Base-by-base conservation (phyloP, 2,113 vertebrate species). In the Isichthys henryi region DNA sequence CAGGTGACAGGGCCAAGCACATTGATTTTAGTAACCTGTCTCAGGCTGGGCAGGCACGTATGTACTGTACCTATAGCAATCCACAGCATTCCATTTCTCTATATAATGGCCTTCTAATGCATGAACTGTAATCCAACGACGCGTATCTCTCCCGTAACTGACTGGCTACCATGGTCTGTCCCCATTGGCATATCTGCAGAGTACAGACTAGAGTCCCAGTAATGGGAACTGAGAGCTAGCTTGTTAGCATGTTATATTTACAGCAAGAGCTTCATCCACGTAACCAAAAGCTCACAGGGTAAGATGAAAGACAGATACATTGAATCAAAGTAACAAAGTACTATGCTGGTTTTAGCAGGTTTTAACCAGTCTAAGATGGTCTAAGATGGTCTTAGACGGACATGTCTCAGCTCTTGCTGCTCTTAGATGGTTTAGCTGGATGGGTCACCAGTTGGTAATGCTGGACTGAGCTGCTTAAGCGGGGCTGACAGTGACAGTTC, bases 101-200 rank as follows among this genome's bases (percentile, higher is more conserved):
- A 15, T 39, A 15, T 80, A 39, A 77, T 17, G 31, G 11, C 70
- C 11, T 77, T n/a, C 3, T 74, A 62, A 7, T 23, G 13, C 62
- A n/a, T 31, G 21, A 56, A 56, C 52, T 53, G 17, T 4, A 53
- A 53, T 23, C 56, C 56, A 23, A 9, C 2, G 7, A 62, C 0
- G 56, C 56, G 23, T 58, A 58, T 62, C 21, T 3, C n/a, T 66
- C 23, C 23, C 10, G 58, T 66, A 62, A 62, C 21, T n/a, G 21
- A n/a, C 23, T 27, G 58, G 23, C 58, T 39, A 39, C 39, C 39
- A 39, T 39, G 39, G 1, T 1, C 49, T 48, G 35, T 45, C 48
- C 43, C 90, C 56, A 90, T 23, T 86, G 89, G 56, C 74, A 43
- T 83, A 19, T 46, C 50, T 21, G 88, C 35, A 62, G 74, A 31